Conservation (phyloP, 2,888 invertebrate species). For the Parnassius glacialis region DNA sequence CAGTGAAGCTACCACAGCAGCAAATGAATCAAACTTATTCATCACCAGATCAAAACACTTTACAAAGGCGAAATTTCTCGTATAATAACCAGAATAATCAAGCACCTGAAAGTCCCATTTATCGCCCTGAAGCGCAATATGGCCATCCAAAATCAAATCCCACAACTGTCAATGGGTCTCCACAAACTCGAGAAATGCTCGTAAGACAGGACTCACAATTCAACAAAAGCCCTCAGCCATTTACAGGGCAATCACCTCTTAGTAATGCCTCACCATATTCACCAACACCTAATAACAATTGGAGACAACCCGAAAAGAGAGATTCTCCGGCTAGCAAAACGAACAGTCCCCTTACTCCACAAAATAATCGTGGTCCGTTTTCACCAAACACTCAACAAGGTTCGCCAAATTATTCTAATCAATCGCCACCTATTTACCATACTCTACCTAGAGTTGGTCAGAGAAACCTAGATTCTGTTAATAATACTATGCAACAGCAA, state of each 20-base stretch:
- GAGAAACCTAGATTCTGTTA: slow-evolving; percentile 52
- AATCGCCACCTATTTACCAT: slow-evolving; percentile 53
- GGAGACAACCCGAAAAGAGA: slow-evolving; percentile 71
- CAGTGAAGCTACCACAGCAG: slow-evolving; percentile 71
- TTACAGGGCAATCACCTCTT: slow-evolving; percentile 56
- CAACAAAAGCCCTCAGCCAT: slow-evolving; percentile 76
- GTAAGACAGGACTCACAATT: slow-evolving; percentile 76
- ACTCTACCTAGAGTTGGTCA: slow-evolving; percentile 64
- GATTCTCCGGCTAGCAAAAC: slow-evolving; percentile 60
- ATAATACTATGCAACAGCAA: slow-evolving; percentile 43
- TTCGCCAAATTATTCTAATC: slow-evolving; percentile 52
- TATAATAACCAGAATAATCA: slow-evolving; percentile 55
- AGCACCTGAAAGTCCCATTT: slow-evolving; percentile 68
- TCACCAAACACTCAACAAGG: slow-evolving; percentile 52
- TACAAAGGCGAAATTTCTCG: slow-evolving; percentile 46
- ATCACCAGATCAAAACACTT: slow-evolving; percentile 54
- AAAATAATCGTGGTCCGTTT: slow-evolving; percentile 54
- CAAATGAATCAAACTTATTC: slow-evolving; percentile 67
- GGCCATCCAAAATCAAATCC: slow-evolving; percentile 62
- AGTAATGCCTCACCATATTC: slow-evolving; percentile 62
- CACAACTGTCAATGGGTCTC: slow-evolving; percentile 53
- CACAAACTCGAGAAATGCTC: slow-evolving; percentile 65
- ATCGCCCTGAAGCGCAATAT: slow-evolving; percentile 74
- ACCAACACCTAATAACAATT: slow-evolving; percentile 69
- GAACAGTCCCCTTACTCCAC: slow-evolving; percentile 50